Conservation (phyloP, 2,888 invertebrate species). For the Dasysyrphus albostriatus region DNA sequence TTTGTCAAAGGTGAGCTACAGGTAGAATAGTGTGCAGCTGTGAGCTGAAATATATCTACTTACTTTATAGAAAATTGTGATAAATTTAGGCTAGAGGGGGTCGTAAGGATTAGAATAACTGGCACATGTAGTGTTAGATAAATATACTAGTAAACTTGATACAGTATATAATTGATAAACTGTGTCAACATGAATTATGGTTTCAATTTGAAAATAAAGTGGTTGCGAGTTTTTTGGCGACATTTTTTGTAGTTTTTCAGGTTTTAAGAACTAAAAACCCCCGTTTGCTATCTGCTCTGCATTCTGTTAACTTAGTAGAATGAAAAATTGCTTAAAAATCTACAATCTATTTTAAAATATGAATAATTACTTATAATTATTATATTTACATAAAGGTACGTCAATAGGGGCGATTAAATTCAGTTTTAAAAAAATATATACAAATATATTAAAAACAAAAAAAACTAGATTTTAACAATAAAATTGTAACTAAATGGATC, state of each 20-base stretch:
- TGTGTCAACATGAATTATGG: slow-evolving; percentile 9
- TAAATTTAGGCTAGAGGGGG: neutral
- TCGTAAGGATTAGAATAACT: slow-evolving; percentile 1
- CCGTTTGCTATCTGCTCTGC: neutral
- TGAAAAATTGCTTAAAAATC: neutral
- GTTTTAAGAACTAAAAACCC: neutral
- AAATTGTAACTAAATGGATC: too few species aligned
- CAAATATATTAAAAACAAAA: too few species aligned
- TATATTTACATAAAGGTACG: too few species aligned
- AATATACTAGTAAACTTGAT: neutral
- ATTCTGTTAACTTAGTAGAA: neutral
- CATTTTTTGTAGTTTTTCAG: neutral
- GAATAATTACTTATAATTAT: too few species aligned
- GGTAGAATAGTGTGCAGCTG: slow-evolving; percentile 28
- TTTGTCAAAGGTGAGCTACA: slow-evolving; percentile 46
- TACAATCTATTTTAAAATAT: neutral
- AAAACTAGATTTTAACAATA: too few species aligned
- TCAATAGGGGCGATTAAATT: too few species aligned
- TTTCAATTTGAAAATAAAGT: neutral
- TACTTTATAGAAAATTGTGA: neutral
- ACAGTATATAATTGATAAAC: neutral
- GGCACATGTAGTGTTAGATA: neutral
- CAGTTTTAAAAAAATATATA: too few species aligned
- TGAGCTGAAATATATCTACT: neutral
- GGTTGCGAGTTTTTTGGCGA: slow-evolving; percentile 6